Percentiles rank a stretch among this genome's conserved stretches.
Conservation (phyloP, 2,888 invertebrate genomes). For the Imbricaverruca yamaguchii region DNA sequence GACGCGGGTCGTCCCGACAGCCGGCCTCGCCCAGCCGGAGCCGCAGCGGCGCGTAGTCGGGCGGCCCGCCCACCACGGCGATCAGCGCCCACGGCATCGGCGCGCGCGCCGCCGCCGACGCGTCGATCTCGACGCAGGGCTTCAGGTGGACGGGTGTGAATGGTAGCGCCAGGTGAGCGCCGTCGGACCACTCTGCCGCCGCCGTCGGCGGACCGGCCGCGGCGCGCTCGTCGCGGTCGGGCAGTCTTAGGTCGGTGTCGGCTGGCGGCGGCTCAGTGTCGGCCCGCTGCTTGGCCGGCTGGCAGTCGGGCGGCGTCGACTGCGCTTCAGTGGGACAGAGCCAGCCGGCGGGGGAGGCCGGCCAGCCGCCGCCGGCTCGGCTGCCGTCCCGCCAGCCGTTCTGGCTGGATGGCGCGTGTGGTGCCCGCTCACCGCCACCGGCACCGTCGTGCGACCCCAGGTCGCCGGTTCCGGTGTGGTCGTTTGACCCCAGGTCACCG, state of each 20-base stretch:
- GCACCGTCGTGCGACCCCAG: too few species aligned
- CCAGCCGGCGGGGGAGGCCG: too few species aligned
- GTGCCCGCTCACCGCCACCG: too few species aligned
- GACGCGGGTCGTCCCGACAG: not conserved
- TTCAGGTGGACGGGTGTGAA: constrained; percentile 54
- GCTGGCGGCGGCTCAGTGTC: not conserved
- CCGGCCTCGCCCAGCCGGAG: not conserved
- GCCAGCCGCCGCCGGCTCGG: too few species aligned
- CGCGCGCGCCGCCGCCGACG: constrained; percentile 66
- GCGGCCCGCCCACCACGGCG: constrained; percentile 47
- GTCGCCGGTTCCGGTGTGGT: too few species aligned
- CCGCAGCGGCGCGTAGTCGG: constrained; percentile 53
- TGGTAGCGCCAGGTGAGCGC: constrained; percentile 45
- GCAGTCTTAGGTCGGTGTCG: not conserved
- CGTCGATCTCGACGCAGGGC: constrained; percentile 64
- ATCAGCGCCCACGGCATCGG: constrained; percentile 60
- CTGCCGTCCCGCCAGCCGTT: too few species aligned
- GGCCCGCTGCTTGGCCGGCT: not conserved
- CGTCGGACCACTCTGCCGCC: not conserved
- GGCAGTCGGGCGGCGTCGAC: not conserved
- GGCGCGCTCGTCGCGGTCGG: not conserved
- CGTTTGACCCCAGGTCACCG: too few species aligned
- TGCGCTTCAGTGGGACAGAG: too few species aligned
- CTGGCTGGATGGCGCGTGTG: too few species aligned
- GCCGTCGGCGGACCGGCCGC: not conserved